phyloP scores from a whole-genome alignment of 2,113 vertebrate species.

The Naja naja region DNA sequence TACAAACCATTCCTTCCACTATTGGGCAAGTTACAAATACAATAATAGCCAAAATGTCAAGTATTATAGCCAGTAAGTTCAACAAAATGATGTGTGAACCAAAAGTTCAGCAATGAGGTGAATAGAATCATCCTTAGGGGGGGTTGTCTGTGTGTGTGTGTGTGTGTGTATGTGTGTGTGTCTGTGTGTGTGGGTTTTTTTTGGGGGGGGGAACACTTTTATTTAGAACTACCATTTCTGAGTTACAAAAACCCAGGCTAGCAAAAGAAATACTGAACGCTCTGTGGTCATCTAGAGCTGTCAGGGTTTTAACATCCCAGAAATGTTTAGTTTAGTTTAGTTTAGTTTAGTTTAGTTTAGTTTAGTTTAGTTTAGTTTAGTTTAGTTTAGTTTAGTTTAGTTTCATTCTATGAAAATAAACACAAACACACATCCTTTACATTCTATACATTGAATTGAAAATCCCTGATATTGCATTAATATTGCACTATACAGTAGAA shows the following conservation, averaged over 20 bases:
- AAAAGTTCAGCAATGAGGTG: neutral
- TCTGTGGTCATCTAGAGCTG: neutral
- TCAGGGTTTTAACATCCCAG: neutral
- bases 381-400: too few relatives aligned
- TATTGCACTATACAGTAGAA: too few relatives aligned
- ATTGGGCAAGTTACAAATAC: neutral
- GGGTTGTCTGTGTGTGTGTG: too few relatives aligned
- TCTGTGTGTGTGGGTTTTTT: too few relatives aligned
- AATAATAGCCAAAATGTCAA: neutral
- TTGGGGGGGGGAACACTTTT: neutral
- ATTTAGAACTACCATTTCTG: neutral
- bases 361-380: too few relatives aligned
- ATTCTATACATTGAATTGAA: too few relatives aligned
- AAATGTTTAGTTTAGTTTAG: neutral
- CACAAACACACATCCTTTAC: too few relatives aligned
- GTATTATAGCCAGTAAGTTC: neutral
- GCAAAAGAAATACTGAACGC: neutral
- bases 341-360: too few relatives aligned
- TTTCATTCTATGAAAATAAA: too few relatives aligned
- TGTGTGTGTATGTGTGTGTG: too few relatives aligned
- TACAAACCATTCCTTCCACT: neutral
- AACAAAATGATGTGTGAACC: neutral
- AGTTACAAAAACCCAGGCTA: neutral
- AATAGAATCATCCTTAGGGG: neutral
- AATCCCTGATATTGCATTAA: too few relatives aligned